These are phyloP conservation scores for Elmis aenea DNA, from an alignment of 2,888 invertebrate genomes.

Conservation along the genomic window DNA sequence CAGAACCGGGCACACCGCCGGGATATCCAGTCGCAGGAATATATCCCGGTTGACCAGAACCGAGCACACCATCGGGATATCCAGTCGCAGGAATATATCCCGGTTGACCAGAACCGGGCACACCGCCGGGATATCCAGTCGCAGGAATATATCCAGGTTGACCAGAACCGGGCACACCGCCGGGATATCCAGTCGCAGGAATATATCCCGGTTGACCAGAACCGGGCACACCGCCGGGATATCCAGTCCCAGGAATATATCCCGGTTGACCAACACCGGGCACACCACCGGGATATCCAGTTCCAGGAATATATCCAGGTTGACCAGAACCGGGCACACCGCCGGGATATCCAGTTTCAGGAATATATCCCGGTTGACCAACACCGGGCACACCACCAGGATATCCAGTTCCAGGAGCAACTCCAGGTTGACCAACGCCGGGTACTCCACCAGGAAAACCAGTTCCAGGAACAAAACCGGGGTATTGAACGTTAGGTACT, in stretches of 20 bases:
- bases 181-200: too few species aligned
- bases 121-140: neutral
- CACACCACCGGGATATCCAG: neutral
- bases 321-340: constrained; percentile 6
- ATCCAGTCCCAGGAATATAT: too few species aligned
- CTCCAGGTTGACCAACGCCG: constrained; percentile 7
- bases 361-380: neutral
- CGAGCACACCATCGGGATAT: neutral
- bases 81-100: neutral
- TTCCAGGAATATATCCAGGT: constrained; percentile 4
- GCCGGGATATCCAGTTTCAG: too few species aligned
- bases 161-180: neutral
- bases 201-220: too few species aligned
- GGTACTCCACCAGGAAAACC: constrained; percentile 5
- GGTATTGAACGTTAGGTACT: constrained; percentile 1
- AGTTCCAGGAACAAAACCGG: constrained; percentile 3
- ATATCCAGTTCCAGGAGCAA: neutral
- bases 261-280: too few species aligned
- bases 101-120: neutral
- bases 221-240: too few species aligned
- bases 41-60: neutral
- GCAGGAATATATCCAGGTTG: neutral
- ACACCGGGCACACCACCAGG: constrained; percentile 2
- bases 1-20: constrained; percentile 2
- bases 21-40: neutral